phyloP scores from a whole-genome alignment of 2,113 vertebrate species.

The Semnornis frantzii region DNA sequence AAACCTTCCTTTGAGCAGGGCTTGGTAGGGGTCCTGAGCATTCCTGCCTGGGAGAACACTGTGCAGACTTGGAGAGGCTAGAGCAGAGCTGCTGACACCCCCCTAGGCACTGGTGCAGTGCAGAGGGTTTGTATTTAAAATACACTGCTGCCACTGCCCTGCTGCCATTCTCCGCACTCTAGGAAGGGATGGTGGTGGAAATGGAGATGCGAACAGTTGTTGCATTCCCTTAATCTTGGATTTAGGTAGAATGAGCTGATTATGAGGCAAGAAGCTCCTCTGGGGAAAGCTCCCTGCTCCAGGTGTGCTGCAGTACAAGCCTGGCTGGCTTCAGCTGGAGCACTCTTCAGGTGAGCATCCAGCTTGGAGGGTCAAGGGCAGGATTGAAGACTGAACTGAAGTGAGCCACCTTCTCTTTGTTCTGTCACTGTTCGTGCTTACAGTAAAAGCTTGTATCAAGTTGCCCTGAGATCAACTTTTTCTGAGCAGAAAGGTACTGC shows the following conservation, averaged over 20 bases:
- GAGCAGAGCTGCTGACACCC: background rate
- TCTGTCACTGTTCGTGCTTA: background rate
- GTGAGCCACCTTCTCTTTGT: background rate
- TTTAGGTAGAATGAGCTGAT: background rate
- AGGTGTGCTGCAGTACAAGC: background rate
- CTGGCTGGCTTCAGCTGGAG: background rate
- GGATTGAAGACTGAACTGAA: background rate
- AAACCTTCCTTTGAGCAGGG: background rate
- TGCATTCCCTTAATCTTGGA: background rate
- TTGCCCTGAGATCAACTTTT: too few relatives aligned
- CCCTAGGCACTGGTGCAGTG: background rate
- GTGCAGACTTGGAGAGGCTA: background rate
- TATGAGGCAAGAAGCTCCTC: background rate
- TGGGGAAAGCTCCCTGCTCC: background rate
- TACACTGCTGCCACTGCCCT: background rate
- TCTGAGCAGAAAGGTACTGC: background rate
- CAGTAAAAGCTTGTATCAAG: background rate
- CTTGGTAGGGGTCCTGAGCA: background rate
- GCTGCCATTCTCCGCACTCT: background rate
- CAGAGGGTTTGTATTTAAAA: background rate
- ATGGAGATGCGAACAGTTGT: too few relatives aligned
- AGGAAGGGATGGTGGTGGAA: background rate
- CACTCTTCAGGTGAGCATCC: fast-evolving
- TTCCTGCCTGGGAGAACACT: background rate
- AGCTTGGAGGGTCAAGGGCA: background rate